phyloP scores from a whole-genome alignment of 2,797 vertebrate species.

The Myripristis murdjan region DNA sequence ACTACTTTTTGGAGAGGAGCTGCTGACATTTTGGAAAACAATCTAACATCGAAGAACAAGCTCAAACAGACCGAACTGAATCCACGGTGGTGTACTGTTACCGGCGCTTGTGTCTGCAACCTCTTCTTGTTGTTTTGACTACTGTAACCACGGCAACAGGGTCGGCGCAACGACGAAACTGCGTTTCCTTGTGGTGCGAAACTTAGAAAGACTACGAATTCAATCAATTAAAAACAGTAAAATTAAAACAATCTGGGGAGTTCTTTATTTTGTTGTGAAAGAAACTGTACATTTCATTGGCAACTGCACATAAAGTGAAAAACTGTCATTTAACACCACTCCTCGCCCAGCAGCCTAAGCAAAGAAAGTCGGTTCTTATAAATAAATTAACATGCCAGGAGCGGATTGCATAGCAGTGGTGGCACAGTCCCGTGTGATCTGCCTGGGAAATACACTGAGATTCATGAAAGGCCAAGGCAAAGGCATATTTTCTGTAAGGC shows the following conservation, averaged over 20 bases:
- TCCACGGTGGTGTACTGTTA: background rate
- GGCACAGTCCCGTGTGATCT: constrained; percentile 27
- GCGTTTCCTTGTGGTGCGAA: background rate
- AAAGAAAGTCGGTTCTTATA: constrained; percentile 2
- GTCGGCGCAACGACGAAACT: background rate
- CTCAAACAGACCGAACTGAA: background rate
- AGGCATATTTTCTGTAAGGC: constrained; percentile 10
- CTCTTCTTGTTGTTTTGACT: constrained; percentile 39
- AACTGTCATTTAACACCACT: constrained; percentile 19
- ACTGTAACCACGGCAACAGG: constrained; percentile 58
- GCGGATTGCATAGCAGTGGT: constrained; percentile 25
- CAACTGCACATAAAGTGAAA: constrained; percentile 31
- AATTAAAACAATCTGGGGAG: constrained; percentile 17
- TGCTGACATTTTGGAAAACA: constrained; percentile 3
- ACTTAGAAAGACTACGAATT: background rate
- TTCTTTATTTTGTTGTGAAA: constrained; percentile 60
- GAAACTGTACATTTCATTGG: constrained; percentile 30
- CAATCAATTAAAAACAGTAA: background rate
- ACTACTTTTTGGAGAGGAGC: constrained; percentile 33
- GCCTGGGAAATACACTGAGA: constrained; percentile 8
- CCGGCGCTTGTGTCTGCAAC: constrained; percentile 16
- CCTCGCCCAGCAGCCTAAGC: background rate
- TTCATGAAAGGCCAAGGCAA: background rate
- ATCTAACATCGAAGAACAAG: accelerated
- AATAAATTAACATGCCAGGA: constrained; percentile 59